These are phyloP conservation scores for Cnemophilus loriae DNA, from an alignment of 2,113 vertebrate species.

Conservation along the genomic window DNA sequence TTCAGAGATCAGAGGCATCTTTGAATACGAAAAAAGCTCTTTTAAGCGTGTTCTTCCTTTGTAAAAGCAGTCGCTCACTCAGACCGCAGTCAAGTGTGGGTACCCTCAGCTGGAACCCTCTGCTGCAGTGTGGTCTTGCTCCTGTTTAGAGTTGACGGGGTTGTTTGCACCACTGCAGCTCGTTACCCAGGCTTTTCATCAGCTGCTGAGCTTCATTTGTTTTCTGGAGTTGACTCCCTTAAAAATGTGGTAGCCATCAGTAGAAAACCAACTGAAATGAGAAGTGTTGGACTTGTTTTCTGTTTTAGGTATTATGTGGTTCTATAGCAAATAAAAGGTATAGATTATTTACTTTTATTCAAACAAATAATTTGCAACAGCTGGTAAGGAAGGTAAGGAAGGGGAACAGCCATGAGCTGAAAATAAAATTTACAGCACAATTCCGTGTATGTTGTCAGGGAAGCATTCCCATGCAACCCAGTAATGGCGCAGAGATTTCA, in stretches of 20 bases:
- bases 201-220: background rate
- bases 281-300: background rate
- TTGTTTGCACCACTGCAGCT: background rate
- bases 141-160: background rate
- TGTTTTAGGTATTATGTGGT: background rate
- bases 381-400: background rate
- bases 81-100: background rate
- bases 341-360: background rate
- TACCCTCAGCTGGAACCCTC: background rate
- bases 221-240: background rate
- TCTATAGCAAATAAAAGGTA: background rate
- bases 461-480: background rate
- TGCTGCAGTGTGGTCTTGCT: conserved; percentile 15
- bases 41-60: background rate
- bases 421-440: background rate
- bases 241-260: background rate
- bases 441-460: background rate
- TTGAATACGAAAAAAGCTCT: background rate
- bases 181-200: background rate
- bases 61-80: background rate
- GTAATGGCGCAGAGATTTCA: background rate
- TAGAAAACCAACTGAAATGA: background rate
- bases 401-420: background rate
- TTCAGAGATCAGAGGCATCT: conserved; percentile 8
- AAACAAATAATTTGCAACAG: background rate